Evolutionary conservation across 2,888 invertebrate species (phyloP), one percentile per base, ranked within the genome.

Genomic region (Drosophila anomalipes): DNA sequence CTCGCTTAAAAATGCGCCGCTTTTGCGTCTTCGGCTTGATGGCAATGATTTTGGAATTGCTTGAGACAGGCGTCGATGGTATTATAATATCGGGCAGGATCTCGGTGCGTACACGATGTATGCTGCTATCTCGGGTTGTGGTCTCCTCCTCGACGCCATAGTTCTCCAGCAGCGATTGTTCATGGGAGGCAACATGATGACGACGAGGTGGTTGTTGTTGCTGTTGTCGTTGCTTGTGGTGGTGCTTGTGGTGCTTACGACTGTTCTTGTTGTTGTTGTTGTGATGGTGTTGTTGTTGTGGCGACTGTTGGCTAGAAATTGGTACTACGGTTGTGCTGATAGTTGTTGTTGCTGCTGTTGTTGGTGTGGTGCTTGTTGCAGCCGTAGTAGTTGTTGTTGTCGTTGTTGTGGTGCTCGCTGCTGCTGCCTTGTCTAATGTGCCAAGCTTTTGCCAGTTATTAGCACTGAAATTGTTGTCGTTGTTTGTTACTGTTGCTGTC

Each of bases 1-100:
- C 79, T 16, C 92, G 84, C 74, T 92, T 92, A 4, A 80, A 81
- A 28, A 84, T 68, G 41, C 83, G 74, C 0, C 89, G 83, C 53
- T 87, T 91, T 67, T 91, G 87, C 9, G 86, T 79, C 70, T 92
- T 93, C 28, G 93, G 89, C 77, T 92, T 93, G 59, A 93, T 93
- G 85, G 93, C 93, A 63, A 93, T 92, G 32, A 93, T 94, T 90
- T 93, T 93, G 4, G 93, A 93, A 74, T 94, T 93, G 47, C 91
- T 90, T 3, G 93, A 91, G 3, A 91, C 82, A 1, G 92, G 92
- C 2, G 93, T 93, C 51, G 93, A 92, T 33, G 93, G 92, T 62
- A 92, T 87, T 26, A 86, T 77, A 28, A 92, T 86, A 44, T 92
- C 92, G n/a, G 92, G 92, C 63, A 92, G 77, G 69, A 91, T 91